A percentile compares a stretch with the other conserved stretches of the same genome.
Conservation (phyloP, 2,797 vertebrate genomes). For the Choloepus didactylus region DNA sequence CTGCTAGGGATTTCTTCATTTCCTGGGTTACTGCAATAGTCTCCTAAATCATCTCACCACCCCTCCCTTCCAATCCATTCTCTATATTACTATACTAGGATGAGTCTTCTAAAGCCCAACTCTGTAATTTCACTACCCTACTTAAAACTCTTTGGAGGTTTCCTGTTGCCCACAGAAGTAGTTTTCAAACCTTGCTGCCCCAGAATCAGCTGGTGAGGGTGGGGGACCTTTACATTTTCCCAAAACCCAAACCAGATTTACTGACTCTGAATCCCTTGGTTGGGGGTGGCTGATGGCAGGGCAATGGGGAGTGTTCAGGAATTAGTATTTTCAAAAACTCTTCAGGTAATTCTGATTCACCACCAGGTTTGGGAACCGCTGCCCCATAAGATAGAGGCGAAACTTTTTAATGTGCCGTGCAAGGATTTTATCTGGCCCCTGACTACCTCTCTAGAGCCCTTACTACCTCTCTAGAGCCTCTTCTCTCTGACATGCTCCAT, state of each 20-base stretch:
- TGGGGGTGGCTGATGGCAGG: not conserved
- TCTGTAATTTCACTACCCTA: not conserved
- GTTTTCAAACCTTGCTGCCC: not conserved
- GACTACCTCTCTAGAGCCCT: not conserved
- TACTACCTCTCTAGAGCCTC: not conserved
- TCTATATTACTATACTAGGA: not conserved
- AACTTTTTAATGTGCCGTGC: not conserved
- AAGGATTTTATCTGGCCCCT: not conserved
- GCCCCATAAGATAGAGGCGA: not conserved
- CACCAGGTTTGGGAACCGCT: not conserved
- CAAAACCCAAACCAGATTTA: not conserved
- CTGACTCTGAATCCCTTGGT: not conserved
- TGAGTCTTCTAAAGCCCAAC: conserved; percentile 46
- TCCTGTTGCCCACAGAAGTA: not conserved
- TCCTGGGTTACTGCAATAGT: not conserved
- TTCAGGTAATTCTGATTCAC: not conserved
- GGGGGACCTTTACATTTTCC: not conserved
- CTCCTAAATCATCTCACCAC: not conserved
- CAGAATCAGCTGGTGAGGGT: not conserved
- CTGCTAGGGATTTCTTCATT: not conserved
- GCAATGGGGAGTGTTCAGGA: not conserved
- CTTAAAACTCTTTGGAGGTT: conserved; percentile 29
- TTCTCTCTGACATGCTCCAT: not conserved
- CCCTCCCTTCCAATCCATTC: not conserved
- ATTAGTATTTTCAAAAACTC: not conserved